A percentile compares a stretch with the other conserved stretches of the same genome.
These are phyloP conservation scores for Danio rerio DNA, from an alignment of 2,113 vertebrate genomes.

Conservation along the genomic window GRCz12tu NC_133190.1:45825501-45826000, in stretches of 20 bases:
- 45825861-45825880: background rate
- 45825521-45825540: no score
- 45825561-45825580: background rate
- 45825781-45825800: background rate
- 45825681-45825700: background rate
- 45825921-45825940: no score
- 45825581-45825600: conserved; percentile 4
- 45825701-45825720: background rate
- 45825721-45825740: background rate
- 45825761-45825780: background rate
- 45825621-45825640: background rate
- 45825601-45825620: conserved; percentile 12
- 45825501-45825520: no score
- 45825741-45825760: background rate
- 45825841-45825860: background rate
- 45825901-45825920: no score
- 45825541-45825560: no score
- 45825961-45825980: no score
- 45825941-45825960: no score
- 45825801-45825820: background rate
- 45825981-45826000: no score
- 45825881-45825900: background rate
- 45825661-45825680: conserved; percentile 9
- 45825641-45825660: conserved; percentile 11
- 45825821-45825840: background rate